phyloP scores from a whole-genome alignment of 2,888 invertebrate genomes.

The Celastrina argiolus region DNA sequence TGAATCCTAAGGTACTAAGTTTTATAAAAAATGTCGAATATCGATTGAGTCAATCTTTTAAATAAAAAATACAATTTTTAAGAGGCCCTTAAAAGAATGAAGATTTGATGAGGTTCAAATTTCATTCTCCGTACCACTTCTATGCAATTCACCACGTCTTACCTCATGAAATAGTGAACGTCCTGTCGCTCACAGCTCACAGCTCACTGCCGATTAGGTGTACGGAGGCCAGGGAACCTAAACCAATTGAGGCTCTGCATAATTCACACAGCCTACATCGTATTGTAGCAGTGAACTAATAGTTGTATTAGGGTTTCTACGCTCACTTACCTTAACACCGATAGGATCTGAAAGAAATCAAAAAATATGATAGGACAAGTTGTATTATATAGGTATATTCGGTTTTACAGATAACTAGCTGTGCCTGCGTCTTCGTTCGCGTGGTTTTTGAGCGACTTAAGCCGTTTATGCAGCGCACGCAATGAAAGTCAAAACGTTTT shows the following conservation, averaged over 20 bases:
- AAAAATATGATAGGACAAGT: not conserved
- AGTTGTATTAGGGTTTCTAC: conserved; percentile 22
- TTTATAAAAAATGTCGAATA: too few species aligned
- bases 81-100: too few species aligned
- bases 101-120: too few species aligned
- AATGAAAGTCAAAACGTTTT: too few species aligned
- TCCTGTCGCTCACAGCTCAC: conserved; percentile 29
- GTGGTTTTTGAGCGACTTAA: too few species aligned
- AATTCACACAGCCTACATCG: conserved; percentile 48
- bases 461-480: too few species aligned
- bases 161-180: conserved; percentile 23
- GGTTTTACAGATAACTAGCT: too few species aligned
- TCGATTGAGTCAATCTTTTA: too few species aligned
- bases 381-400: too few species aligned
- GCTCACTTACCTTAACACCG: not conserved
- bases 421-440: too few species aligned
- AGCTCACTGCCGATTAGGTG: conserved; percentile 43
- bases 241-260: conserved; percentile 66
- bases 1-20: too few species aligned
- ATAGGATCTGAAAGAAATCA: not conserved
- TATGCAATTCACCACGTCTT: not conserved
- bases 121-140: not conserved
- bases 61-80: too few species aligned
- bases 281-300: conserved; percentile 42
- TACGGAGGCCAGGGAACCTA: conserved; percentile 52